Percentiles rank a stretch among this genome's conserved stretches.
Evolutionary conservation across 2,113 vertebrate genomes (phyloP).

Genomic region (Bothrops jararaca): DNA sequence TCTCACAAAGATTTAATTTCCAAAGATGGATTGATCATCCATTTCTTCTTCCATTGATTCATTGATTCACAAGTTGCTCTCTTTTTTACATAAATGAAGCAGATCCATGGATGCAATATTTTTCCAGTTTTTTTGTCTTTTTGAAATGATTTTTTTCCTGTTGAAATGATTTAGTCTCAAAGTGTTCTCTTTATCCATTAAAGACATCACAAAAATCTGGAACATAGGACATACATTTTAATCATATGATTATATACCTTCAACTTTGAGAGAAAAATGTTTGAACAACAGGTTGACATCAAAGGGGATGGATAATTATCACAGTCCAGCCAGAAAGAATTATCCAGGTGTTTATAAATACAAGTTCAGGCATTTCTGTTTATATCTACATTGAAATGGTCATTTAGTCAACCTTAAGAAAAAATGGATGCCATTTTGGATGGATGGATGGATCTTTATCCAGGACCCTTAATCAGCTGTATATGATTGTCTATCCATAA

Average conservation of each 20-base stretch:
- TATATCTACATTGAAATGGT: not conserved
- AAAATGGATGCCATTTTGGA: not conserved
- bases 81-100: not conserved
- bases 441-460: not conserved
- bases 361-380: not conserved
- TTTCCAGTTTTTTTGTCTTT: not conserved
- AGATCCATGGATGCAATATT: not conserved
- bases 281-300: too few species aligned
- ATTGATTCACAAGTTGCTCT: not conserved
- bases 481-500: not conserved
- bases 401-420: not conserved
- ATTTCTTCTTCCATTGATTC: not conserved
- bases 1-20: not conserved
- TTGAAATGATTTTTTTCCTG: not conserved
- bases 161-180: not conserved
- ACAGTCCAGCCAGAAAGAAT: not conserved
- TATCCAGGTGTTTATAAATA: not conserved
- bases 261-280: not conserved
- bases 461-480: not conserved
- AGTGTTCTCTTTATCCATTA: not conserved
- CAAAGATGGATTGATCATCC: not conserved
- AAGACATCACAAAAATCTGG: not conserved
- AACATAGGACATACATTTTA: not conserved
- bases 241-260: not conserved
- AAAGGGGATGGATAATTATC: not conserved